These are phyloP conservation scores for Mylabris sibirica DNA, from an alignment of 2,888 invertebrate species.

Conservation along the genomic window DNA sequence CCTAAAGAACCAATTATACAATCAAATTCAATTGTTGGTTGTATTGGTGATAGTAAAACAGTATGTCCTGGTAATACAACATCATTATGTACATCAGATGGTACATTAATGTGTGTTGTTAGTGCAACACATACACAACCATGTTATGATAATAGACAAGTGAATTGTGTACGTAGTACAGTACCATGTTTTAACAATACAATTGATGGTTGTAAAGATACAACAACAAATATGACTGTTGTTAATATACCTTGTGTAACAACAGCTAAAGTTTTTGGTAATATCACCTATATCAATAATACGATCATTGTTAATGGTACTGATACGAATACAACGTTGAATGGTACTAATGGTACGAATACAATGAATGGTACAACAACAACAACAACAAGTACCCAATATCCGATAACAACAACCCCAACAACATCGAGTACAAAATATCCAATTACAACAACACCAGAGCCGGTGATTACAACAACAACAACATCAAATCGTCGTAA, in stretches of 20 bases:
- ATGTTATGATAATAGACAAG: slow-evolving; percentile 48
- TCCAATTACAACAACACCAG: neutral
- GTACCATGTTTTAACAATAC: slow-evolving; percentile 54
- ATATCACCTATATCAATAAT: slow-evolving; percentile 28
- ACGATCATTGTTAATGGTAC: slow-evolving; percentile 28
- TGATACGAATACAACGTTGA: slow-evolving; percentile 23
- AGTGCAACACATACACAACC: slow-evolving; percentile 52
- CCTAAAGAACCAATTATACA: slow-evolving; percentile 51
- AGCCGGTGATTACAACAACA: slow-evolving; percentile 6
- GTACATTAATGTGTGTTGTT: slow-evolving; percentile 58
- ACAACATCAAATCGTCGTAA: slow-evolving; percentile 31
- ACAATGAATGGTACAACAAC: slow-evolving; percentile 27
- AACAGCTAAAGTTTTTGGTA: slow-evolving; percentile 46
- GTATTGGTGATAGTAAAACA: slow-evolving; percentile 53
- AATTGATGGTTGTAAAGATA: slow-evolving; percentile 48
- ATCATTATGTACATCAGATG: slow-evolving; percentile 56
- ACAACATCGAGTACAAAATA: slow-evolving; percentile 25
- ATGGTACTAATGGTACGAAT: slow-evolving; percentile 11
- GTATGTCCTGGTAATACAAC: slow-evolving; percentile 56
- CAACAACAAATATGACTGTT: slow-evolving; percentile 43
- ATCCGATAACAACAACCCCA: slow-evolving; percentile 26
- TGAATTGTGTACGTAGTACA: slow-evolving; percentile 52
- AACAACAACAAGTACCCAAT: slow-evolving; percentile 19
- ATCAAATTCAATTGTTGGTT: slow-evolving; percentile 53
- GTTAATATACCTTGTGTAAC: slow-evolving; percentile 54